phyloP scores from a whole-genome alignment of 2,113 vertebrate genomes.

The Anthoscopus minutus region DNA sequence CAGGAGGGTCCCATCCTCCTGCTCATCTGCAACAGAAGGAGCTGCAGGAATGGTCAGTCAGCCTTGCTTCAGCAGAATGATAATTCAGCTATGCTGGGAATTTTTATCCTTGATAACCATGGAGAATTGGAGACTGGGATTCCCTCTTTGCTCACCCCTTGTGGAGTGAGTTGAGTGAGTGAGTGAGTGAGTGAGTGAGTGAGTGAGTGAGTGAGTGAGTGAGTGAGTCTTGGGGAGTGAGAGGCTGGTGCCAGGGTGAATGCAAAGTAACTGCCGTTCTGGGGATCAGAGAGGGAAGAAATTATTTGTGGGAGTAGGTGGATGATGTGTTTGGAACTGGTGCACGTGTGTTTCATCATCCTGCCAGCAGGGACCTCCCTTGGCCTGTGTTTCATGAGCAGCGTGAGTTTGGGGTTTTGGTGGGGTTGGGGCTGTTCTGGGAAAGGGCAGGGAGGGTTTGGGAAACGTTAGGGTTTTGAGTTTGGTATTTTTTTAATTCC shows the following conservation, averaged over 20 bases:
- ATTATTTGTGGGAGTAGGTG: rapidly evolving
- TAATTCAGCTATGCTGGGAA: background rate
- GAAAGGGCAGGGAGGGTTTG: rapidly evolving
- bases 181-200: no score
- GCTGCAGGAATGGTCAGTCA: background rate
- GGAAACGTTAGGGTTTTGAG: background rate
- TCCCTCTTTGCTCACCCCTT: no score
- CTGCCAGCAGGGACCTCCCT: constrained; percentile 30
- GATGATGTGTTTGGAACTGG: background rate
- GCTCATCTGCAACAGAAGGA: background rate
- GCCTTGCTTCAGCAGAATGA: background rate
- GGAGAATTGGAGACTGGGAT: background rate
- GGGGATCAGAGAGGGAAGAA: background rate
- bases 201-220: no score
- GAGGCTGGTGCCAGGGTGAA: background rate
- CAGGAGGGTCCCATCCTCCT: background rate
- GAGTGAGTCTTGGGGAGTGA: background rate
- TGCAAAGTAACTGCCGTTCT: background rate
- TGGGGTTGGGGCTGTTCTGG: no score
- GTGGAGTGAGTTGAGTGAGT: no score
- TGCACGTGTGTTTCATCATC: background rate
- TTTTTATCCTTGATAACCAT: background rate
- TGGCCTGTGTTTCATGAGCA: background rate
- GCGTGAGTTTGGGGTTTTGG: rapidly evolving
- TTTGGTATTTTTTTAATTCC: background rate